Base-by-base conservation (phyloP, 37 sponge, comb jelly and placozoan species). In the Bolinopsis microptera region DNA sequence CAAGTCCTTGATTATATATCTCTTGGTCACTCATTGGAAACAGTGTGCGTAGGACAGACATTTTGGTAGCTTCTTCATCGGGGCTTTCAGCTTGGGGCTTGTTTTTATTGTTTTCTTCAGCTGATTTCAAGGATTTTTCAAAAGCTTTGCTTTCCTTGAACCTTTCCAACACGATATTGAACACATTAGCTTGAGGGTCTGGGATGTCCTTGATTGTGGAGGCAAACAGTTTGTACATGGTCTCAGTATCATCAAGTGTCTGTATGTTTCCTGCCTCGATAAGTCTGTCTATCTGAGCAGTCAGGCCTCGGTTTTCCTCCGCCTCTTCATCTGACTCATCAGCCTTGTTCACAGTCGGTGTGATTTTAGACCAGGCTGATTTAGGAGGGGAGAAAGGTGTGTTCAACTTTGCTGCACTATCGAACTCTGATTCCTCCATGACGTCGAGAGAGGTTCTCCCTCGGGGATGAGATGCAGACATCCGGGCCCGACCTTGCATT, bases 1-100 rank as follows among this genome's bases (percentile, higher is more conserved):
- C 80, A 16, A 77, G 35, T 38, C 90, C 90, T 25, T 86, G 90
- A 38, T 40, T 86, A 48, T 86, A 86, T 5, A 86, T 86, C 61
- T 86, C 90, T 24, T 86, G 36, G 30, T 86, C 90, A 86, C 90
- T 86, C 90, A 86, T 86, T 24, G 90, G 90, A 26, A 86, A 86
- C 8, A 41, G 90, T 30, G 31, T 27, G 0, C 13, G 26, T 9
- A 36, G 28, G 1, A 8, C 38, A 0, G 34, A 27, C 1, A 28
- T 38, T 24, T 41, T 38, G 38, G 34, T 2, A 39, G 90, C 1
- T 38, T 28, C 61, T 28, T 39, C 48, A 9, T 8, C 61, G 8
- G 82, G 82, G n/a, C 18, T 34, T n/a, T 18, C 26, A 72, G 75
- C 5, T 72, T 3, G n/a, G 18, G 75, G 5, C 31, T n/a, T 72